A percentile compares a stretch with the other conserved stretches of the same genome.
Conservation (phyloP, 2,113 vertebrate species). For the Triplophysa rosa region DNA sequence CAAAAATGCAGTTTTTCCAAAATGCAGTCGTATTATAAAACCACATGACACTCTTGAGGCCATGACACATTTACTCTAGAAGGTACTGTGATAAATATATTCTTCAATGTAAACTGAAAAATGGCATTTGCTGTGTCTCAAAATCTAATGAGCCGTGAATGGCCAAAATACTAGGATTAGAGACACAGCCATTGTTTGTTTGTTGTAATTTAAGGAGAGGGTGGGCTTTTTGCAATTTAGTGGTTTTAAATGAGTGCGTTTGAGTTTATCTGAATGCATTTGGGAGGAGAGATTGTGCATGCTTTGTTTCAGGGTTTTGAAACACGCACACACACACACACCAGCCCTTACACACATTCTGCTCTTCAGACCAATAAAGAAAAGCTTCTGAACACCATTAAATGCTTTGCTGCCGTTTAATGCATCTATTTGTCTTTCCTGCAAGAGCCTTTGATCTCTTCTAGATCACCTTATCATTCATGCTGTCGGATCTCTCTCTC, state of each 20-base stretch:
- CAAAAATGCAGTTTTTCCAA: constrained; percentile 55
- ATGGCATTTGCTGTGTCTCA: background rate
- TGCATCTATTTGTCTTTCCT: constrained; percentile 37
- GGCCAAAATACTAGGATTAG: background rate
- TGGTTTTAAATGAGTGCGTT: constrained; percentile 12
- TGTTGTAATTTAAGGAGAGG: background rate
- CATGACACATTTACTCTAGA: constrained; percentile 11
- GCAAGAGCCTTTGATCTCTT: constrained; percentile 19
- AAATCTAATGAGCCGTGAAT: background rate
- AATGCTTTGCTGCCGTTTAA: background rate
- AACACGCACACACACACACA: constrained; percentile 46
- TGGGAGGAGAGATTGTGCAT: constrained; percentile 46
- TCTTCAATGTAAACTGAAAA: background rate
- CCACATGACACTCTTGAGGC: constrained; percentile 40
- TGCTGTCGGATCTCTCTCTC: constrained; percentile 37
- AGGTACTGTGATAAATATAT: background rate
- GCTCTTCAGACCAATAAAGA: constrained; percentile 73
- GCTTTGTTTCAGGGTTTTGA: constrained; percentile 15
- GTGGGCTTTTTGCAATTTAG: background rate
- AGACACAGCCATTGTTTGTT: background rate
- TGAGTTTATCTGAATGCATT: constrained; percentile 55
- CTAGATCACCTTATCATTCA: constrained; percentile 24
- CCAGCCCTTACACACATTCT: constrained; percentile 25
- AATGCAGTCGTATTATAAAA: constrained; percentile 58
- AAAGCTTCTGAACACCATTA: constrained; percentile 63